Evolutionary conservation across 2,888 invertebrate genomes (phyloP).

Genomic region (Nomada hirtipes): DNA sequence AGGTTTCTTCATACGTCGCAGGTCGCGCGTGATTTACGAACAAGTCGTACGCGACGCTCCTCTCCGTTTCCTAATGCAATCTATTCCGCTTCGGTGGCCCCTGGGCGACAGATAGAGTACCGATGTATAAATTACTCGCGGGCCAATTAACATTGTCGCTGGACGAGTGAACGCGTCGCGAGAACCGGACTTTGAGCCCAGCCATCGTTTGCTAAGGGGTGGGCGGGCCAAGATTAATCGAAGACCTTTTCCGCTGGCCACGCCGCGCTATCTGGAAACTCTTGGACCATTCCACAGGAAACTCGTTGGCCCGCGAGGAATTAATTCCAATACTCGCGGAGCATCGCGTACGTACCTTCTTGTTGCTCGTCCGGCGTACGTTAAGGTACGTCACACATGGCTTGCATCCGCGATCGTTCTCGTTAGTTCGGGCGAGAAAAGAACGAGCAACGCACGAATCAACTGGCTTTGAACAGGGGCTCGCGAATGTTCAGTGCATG

Average conservation of each 20-base stretch:
- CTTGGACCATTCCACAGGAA: constrained; percentile 9
- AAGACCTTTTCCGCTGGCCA: constrained; percentile 45
- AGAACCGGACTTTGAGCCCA: constrained; percentile 40
- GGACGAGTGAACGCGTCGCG: constrained; percentile 47
- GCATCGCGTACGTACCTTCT: neutral
- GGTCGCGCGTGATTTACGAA: constrained; percentile 63
- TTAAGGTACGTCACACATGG: constrained; percentile 5
- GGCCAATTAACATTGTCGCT: constrained; percentile 72
- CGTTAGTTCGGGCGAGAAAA: neutral
- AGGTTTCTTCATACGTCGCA: constrained; percentile 44
- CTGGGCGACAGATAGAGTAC: constrained; percentile 45
- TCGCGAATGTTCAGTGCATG: constrained; percentile 6
- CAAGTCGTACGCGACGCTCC: constrained; percentile 46
- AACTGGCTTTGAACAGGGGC: neutral
- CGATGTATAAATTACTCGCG: constrained; percentile 68
- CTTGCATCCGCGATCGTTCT: constrained; percentile 13
- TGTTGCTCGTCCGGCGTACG: constrained; percentile 3
- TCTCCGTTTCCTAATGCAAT: constrained; percentile 63
- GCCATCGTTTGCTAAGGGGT: constrained; percentile 38
- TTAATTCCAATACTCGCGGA: constrained; percentile 36
- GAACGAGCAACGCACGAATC: neutral
- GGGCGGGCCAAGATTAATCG: constrained; percentile 62
- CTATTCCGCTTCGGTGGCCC: constrained; percentile 52
- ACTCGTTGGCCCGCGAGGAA: constrained; percentile 40
- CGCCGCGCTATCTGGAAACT: constrained; percentile 34